Evolutionary conservation across 1,140 invertebrate genomes (phyloP).

Genomic region (Micrasema minimum): DNA sequence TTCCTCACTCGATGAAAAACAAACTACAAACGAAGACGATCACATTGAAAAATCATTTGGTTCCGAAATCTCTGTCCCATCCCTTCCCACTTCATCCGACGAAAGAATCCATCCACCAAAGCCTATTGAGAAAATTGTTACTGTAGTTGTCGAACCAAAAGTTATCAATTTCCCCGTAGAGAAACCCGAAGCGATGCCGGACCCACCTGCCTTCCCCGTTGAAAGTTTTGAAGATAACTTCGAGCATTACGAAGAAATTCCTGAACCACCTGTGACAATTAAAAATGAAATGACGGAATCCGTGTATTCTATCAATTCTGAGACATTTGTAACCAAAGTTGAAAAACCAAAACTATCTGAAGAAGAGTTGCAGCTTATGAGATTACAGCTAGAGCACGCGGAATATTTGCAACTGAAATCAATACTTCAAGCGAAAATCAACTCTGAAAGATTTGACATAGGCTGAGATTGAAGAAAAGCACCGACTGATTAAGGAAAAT

Average conservation of each 20-base stretch:
- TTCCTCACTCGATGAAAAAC: slow-evolving; percentile 64
- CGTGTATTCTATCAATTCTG: slow-evolving; percentile 47
- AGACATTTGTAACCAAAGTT: slow-evolving; percentile 46
- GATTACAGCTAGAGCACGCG: slow-evolving; percentile 73
- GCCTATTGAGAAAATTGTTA: slow-evolving; percentile 39
- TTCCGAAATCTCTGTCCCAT: slow-evolving; percentile 46
- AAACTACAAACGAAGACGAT: slow-evolving; percentile 56
- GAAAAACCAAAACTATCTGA: slow-evolving; percentile 66
- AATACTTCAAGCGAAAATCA: slow-evolving; percentile 72
- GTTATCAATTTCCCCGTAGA: slow-evolving; percentile 7
- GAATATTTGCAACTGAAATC: slow-evolving; percentile 75
- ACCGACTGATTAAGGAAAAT: slow-evolving; percentile 72
- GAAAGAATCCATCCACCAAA: slow-evolving; percentile 36
- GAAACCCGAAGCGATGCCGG: slow-evolving; percentile 9
- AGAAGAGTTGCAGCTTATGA: slow-evolving; percentile 69
- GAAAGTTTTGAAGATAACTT: slow-evolving; percentile 66
- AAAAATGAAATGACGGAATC: slow-evolving; percentile 52
- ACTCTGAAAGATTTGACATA: slow-evolving; percentile 74
- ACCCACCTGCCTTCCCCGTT: slow-evolving; percentile 38
- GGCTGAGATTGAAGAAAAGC: slow-evolving; percentile 64
- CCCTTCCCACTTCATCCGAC: slow-evolving; percentile 25
- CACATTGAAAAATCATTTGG: slow-evolving; percentile 32
- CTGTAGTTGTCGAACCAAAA: slow-evolving; percentile 25
- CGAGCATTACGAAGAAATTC: slow-evolving; percentile 57
- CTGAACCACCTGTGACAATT: slow-evolving; percentile 54